A percentile compares a stretch with the other conserved stretches of the same genome.
Evolutionary conservation across 2,797 vertebrate genomes (phyloP).

Genomic region (Fistularia commersonii): DNA sequence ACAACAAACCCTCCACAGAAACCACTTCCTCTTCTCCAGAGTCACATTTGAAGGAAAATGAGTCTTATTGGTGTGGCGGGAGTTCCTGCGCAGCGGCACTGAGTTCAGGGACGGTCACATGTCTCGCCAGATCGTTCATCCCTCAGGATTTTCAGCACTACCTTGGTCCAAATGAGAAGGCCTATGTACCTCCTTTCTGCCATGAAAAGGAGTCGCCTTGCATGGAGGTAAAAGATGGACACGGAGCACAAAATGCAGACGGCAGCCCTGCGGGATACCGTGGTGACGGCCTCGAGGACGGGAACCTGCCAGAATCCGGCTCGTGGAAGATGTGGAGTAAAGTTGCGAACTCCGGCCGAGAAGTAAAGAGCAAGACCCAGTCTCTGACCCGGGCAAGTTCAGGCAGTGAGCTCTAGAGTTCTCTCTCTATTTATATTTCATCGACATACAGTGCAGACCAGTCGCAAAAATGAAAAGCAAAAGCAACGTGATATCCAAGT

Average conservation of each 20-base stretch:
- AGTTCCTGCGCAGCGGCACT: not conserved
- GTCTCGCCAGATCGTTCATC: constrained; percentile 49
- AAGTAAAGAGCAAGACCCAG: constrained; percentile 24
- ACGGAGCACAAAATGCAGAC: constrained; percentile 11
- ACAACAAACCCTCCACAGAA: constrained; percentile 19
- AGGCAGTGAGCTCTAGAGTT: constrained; percentile 62
- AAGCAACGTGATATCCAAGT: too few relatives aligned
- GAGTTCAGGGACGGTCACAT: constrained; percentile 6
- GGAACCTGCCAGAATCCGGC: constrained; percentile 3
- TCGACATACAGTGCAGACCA: not conserved
- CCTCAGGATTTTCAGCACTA: constrained; percentile 53
- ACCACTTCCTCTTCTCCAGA: constrained; percentile 7
- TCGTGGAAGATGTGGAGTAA: constrained; percentile 26
- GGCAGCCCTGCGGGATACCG: constrained; percentile 14
- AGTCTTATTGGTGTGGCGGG: not conserved
- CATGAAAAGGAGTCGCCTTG: constrained; percentile 9
- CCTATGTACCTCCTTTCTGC: constrained; percentile 33
- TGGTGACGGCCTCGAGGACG: constrained; percentile 9
- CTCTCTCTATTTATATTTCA: constrained; percentile 13
- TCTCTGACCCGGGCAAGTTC: constrained; percentile 56
- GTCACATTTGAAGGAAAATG: not conserved
- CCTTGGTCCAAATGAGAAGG: constrained; percentile 42
- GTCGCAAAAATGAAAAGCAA: too few relatives aligned
- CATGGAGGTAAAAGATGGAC: not conserved
- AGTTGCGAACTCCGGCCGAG: constrained; percentile 26